Base-by-base conservation (phyloP, 2,888 invertebrate genomes). In the Panorpa germanica region DNA sequence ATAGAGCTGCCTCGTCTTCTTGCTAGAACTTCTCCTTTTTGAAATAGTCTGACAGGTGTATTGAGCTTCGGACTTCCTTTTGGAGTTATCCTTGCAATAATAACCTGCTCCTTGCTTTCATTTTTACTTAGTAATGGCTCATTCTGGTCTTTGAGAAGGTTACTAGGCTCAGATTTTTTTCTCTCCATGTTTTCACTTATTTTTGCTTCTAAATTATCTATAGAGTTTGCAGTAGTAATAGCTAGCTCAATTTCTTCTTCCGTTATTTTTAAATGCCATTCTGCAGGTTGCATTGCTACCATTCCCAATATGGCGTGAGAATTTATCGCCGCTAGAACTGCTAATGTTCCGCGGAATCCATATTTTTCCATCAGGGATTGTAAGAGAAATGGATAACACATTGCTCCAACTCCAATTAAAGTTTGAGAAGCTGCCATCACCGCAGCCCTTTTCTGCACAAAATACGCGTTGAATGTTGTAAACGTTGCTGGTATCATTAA, bases 391-490 rank as follows among this genome's bases (percentile, higher is more conserved):
- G 80, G 78, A 44, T 70, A 74, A 0, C 67, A 57, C 43, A 78
- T 78, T 5, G 66, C 65, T 0, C 70, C 70, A 23, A 71, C 46
- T 6, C 72, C 74, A 40, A 77, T 69, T 37, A 74, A 50, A 0
- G 71, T 65, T 47, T 80, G 80, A n/a, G 73, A 65, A 8, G 70
- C 61, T 33, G 74, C 70, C 73, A 77, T 78, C 58, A 77, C 70
- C 30, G 72, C 59, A 0, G 71, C 69, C 5, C 76, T 59, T 42
- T 63, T 70, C 41, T 65, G 64, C 0, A 70, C 65, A 42, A 80
- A 80, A 42, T 76, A 80, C 36, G 68, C 64, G 41, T 80, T 78
- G 41, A 81, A 74, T 5, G 71, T 69, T 2, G 76, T 72, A 39
- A 71, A 74, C 25, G 69, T 63, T 3, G 77, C 65, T 20, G 78